Conservation (phyloP, 2,113 vertebrate species). For the Microcebus tavaratra region DNA sequence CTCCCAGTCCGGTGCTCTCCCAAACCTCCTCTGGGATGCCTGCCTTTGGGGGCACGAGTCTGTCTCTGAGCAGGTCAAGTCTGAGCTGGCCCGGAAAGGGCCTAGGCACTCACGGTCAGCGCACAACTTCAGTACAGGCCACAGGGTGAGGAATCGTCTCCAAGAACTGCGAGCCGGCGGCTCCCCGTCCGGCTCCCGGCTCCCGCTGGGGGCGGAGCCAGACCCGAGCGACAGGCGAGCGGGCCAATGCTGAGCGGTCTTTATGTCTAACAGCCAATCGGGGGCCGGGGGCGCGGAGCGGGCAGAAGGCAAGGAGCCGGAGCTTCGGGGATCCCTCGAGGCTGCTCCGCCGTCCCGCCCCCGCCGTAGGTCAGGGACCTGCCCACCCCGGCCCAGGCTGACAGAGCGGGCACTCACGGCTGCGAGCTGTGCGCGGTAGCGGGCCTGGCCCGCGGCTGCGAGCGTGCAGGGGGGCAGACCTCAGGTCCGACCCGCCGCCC, state of each 20-base stretch:
- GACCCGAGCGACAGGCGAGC: conserved; percentile 23
- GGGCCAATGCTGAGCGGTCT: conserved; percentile 17
- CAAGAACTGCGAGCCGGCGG: neutral
- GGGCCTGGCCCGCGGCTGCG: neutral
- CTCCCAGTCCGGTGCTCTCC: neutral
- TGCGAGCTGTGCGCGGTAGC: neutral
- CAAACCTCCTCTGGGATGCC: neutral
- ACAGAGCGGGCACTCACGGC: neutral
- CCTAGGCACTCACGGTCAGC: neutral
- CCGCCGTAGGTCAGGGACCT: neutral
- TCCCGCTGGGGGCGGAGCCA: conserved; percentile 22
- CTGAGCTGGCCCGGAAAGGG: neutral
- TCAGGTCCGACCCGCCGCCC: neutral
- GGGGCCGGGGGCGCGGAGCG: neutral
- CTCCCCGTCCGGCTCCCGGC: neutral
- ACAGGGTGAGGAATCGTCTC: neutral
- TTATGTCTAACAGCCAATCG: conserved; percentile 53
- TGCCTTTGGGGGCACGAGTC: neutral
- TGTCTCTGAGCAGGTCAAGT: neutral
- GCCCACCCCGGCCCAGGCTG: neutral
- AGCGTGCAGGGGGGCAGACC: neutral
- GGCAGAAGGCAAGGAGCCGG: neutral
- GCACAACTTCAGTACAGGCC: neutral
- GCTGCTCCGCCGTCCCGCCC: conserved; percentile 47
- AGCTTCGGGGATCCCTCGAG: neutral